Evolutionary conservation across 2,113 vertebrate genomes (phyloP), one percentile per base, ranked within the genome.

Genomic region (Hydrolagus affinis): DNA sequence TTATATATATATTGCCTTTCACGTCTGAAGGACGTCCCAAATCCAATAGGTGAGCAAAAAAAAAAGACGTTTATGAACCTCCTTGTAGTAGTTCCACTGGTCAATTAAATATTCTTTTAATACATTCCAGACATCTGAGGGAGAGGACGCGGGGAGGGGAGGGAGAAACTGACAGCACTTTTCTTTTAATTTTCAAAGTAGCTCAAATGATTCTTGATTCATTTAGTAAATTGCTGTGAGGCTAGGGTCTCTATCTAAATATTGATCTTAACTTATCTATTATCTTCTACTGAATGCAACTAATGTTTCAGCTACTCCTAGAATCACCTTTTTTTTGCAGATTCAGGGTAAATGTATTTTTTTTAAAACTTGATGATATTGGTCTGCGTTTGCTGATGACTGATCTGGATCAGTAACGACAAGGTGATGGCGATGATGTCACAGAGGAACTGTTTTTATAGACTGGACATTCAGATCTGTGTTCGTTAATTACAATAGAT

Each of bases 51-150:
- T 64, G 59, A 60, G 59, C 14, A 30, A 78, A 60, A 78, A 23
- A 8, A 74, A 14, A 44, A 3, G 25, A 60, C 19, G 25, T 7
- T 72, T 30, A 75, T 75, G 73, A 75, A 75, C 56, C 17, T 11
- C 6, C 73, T 21, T 57, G 44, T 44, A 56, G 30, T 8, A 75
- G 73, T 56, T 75, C 21, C 44, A 30, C 3, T 74, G 17, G 59
- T 66, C 78, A 66, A 23, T 28, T 80, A 23, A 80, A 68, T n/a
- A 83, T 83, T 83, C 14, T 15, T 57, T 66, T 66, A 66, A 17
- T 83, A 66, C 78, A 83, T 83, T 83, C 78, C 78, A 83, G 66
- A 83, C 30, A 66, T 83, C 25, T 66, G 25, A 11, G 62, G 62
- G 25, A 32, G 28, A 74, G 15, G 6, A 6, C 44, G 44, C 6